Conservation (phyloP, 2,113 vertebrate genomes). For the Xiphias gladius region DNA sequence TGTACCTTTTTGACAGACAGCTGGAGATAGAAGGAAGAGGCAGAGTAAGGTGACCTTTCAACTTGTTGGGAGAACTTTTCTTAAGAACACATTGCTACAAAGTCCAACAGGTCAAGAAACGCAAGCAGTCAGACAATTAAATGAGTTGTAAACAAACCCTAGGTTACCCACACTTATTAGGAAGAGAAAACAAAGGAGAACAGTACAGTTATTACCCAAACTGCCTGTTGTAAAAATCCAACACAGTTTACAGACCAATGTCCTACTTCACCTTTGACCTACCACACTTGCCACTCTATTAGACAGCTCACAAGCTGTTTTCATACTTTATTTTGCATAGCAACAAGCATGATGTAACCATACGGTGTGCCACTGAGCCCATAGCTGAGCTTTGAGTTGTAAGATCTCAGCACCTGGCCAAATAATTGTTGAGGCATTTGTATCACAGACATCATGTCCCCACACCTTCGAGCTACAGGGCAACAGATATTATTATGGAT, state of each 20-base stretch:
- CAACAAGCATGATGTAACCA: slow-evolving; percentile 7
- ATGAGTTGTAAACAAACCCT: background rate
- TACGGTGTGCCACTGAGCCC: background rate
- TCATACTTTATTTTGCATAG: slow-evolving; percentile 1
- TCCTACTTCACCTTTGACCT: background rate
- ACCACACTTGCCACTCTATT: background rate
- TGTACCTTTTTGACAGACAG: background rate
- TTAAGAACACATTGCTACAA: background rate
- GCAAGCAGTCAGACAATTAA: background rate
- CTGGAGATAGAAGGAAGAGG: background rate
- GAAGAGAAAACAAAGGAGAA: too few species aligned
- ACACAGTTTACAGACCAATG: background rate
- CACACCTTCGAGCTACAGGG: background rate
- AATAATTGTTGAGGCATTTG: background rate
- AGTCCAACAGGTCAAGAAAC: too few species aligned
- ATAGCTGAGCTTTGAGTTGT: background rate
- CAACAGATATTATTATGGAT: background rate
- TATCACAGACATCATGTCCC: background rate
- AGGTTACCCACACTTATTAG: too few species aligned
- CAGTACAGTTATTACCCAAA: background rate
- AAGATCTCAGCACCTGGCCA: background rate
- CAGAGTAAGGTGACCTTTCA: background rate
- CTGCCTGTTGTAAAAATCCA: background rate
- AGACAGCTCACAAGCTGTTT: slow-evolving; percentile 10
- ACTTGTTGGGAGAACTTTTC: background rate